Evolutionary conservation across 1,140 invertebrate species (phyloP), one percentile per base, ranked within the genome.

Genomic region (Holotrichia oblita): DNA sequence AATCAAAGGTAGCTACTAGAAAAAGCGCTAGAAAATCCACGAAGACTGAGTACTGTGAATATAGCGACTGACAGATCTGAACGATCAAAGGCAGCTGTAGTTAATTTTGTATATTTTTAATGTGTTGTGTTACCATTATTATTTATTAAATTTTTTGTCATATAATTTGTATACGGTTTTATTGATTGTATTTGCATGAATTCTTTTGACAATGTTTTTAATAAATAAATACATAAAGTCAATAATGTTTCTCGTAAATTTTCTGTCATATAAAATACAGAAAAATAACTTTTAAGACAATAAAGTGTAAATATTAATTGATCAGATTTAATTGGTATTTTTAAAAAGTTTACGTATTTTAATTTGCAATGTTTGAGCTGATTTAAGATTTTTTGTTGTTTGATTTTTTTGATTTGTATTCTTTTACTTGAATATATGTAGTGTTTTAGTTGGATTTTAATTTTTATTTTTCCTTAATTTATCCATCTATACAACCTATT

Each of bases 31-130:
- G 80, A 77, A 81, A 78, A 73, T 12, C 24, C 12, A 12, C 34
- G 14, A 79, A 81, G 77, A 79, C 76, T 78, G 80, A 79, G 20
- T 73, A 74, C 76, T 61, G 75, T 40, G 77, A 79, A 76, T 44
- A 40, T 48, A 79, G 76, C 40, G 79, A 80, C 72, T 80, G 76
- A 79, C 22, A 24, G 61, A 14, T 69, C 22, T 69, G 7, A 22
- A 17, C 10, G 7, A 34, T 42, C 4, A 27, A 27, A 10, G 61
- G 61, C 61, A 69, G 20, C 61, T 76, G 24, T 79, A 44, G 55
- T 61, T 20, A 79, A 76, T 79, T 79, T n/a, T 34, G 20, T 79
- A 24, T 79, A 73, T 61, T 79, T 75, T 75, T 48, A 48, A 75
- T 79, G 22, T 44, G 76, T 61, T 22, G 40, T 77, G 76, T 48